Conservation (phyloP, 1,140 invertebrate genomes). For the Drosophila pseudoobscura region DNA sequence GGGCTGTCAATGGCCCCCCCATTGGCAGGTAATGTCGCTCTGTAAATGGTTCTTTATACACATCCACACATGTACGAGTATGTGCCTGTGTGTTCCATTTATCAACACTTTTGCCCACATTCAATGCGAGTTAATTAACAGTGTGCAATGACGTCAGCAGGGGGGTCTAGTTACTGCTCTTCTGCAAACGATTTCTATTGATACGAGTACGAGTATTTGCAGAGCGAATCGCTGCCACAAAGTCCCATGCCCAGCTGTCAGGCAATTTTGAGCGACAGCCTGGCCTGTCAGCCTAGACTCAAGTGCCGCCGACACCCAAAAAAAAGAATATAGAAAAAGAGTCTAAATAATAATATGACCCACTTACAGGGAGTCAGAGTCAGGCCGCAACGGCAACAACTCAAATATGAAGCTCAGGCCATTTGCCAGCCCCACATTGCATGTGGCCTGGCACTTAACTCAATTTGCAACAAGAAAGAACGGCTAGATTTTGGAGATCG, state of each 20-base stretch:
- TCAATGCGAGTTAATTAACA: slow-evolving; percentile 59
- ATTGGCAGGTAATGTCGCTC: slow-evolving; percentile 48
- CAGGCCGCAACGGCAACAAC: slow-evolving; percentile 7
- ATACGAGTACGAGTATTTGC: slow-evolving; percentile 24
- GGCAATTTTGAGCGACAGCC: slow-evolving; percentile 49
- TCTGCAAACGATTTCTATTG: slow-evolving; percentile 38
- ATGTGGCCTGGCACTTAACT: slow-evolving; percentile 74
- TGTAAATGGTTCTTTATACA: slow-evolving; percentile 25
- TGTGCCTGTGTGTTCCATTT: slow-evolving; percentile 28
- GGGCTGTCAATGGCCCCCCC: slow-evolving; percentile 36
- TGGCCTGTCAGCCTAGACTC: slow-evolving; percentile 12
- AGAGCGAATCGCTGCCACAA: slow-evolving; percentile 1
- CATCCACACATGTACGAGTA: background rate
- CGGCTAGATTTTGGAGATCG: slow-evolving; percentile 10
- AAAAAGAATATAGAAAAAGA: slow-evolving; percentile 27
- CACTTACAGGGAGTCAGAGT: slow-evolving; percentile 42
- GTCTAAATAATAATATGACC: slow-evolving; percentile 57
- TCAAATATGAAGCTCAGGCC: slow-evolving; percentile 25
- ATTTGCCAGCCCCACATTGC: slow-evolving; percentile 60
- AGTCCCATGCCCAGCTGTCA: slow-evolving; percentile 32
- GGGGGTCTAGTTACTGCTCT: slow-evolving; percentile 3
- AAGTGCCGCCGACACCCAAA: slow-evolving; percentile 50
- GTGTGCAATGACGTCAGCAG: slow-evolving; percentile 54
- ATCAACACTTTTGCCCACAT: slow-evolving; percentile 49
- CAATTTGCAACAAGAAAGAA: slow-evolving; percentile 64